Base-by-base conservation (phyloP, 2,888 invertebrate genomes). In the Drosophila testacea region DNA sequence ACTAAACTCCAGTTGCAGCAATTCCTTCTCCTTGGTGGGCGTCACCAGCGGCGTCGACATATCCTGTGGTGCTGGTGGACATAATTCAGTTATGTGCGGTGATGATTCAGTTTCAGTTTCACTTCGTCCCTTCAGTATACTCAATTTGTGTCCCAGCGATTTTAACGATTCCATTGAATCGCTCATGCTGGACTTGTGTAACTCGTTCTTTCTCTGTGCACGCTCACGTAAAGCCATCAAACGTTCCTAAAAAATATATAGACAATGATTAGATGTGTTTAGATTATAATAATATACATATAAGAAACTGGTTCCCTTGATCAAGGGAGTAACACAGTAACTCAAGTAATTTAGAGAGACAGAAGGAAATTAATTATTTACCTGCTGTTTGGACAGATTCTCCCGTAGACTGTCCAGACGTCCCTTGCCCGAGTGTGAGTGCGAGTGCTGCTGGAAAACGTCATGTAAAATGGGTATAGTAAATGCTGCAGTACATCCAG, bases 361-460 rank as follows among this genome's bases (percentile, higher is more conserved):
- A n/a, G 7, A 6, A 1, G 41, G 1, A 22, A 27, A 27, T 32
- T 4, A 7, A 6, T 6, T 6, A 6, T 34, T 71, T n/a, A 86
- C 83, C 77, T 83, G 87, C 47, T 83, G 83, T 47, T 78, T 83
- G 44, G 69, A 73, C 44, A 83, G 56, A 56, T 87, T 87, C 66
- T 84, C 80, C 13, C 84, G 82, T 32, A 83, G 66, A 34, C 67
- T 80, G 56, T 84, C 73, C 42, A 83, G 67, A 11, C 84, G 82
- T 9, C 61, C 80, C 41, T 80, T 82, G 50, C 83, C 42, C 27
- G n/a, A 4, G 22, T 30, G n/a, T 42, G 22, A 22, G 2, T 22
- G 22, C 3, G 22, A 22, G 22, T 22, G 22, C 22, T 22, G 22
- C 3, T 22, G 22, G 22, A 22, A 22, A 22, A 22, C 2, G 22